phyloP scores from a whole-genome alignment of 1,140 invertebrate genomes.

The Saxidomus purpurata region DNA sequence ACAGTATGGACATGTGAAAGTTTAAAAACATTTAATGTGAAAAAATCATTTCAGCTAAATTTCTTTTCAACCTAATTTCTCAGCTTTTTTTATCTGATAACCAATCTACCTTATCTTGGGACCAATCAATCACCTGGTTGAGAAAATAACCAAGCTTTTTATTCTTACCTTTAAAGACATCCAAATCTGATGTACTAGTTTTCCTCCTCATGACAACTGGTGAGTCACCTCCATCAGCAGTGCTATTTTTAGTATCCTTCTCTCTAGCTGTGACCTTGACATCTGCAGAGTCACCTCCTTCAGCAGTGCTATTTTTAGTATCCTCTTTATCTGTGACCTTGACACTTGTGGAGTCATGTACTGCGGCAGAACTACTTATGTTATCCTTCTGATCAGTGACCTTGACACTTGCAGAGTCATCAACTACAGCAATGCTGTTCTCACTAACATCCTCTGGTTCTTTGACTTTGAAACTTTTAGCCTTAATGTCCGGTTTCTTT shows the following conservation, averaged over 20 bases:
- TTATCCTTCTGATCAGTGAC: background rate
- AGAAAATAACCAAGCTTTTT: no score
- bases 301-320: background rate
- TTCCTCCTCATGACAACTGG: conserved; percentile 56
- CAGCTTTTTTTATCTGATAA: no score
- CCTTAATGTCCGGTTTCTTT: conserved; percentile 2
- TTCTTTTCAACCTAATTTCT: no score
- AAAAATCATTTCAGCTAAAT: no score
- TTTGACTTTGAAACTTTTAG: background rate
- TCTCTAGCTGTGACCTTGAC: conserved; percentile 42
- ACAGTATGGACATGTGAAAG: no score
- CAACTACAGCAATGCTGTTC: background rate
- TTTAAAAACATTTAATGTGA: no score
- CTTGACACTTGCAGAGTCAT: background rate
- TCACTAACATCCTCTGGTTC: background rate
- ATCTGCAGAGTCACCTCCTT: conserved; percentile 8
- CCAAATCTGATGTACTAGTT: conserved; percentile 26
- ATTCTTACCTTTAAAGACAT: conserved; percentile 58
- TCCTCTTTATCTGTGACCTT: background rate
- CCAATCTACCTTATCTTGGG: no score
- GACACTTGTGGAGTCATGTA: conserved; percentile 7
- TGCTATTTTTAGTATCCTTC: background rate
- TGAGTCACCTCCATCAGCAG: background rate
- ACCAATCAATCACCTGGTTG: no score
- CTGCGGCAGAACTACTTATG: background rate